A percentile compares a stretch with the other conserved stretches of the same genome.
These are phyloP conservation scores for Scartelaos histophorus DNA, from an alignment of 2,113 vertebrate species.

Conservation along the genomic window DNA sequence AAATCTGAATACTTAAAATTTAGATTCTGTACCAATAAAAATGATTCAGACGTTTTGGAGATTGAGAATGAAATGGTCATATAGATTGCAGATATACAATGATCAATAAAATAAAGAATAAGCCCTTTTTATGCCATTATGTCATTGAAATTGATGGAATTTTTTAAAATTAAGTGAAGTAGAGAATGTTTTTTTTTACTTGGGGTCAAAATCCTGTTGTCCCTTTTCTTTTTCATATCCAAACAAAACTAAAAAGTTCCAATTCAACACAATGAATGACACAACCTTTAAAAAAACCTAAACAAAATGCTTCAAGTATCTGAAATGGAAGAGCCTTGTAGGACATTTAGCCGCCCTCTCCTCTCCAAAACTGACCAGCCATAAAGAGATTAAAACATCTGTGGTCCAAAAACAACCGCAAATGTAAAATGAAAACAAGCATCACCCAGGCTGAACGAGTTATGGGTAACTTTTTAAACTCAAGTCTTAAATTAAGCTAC, in stretches of 20 bases:
- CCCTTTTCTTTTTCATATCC: slow-evolving; percentile 22
- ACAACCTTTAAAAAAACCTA: not conserved
- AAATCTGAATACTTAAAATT: not conserved
- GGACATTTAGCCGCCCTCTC: slow-evolving; percentile 24
- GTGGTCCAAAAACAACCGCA: slow-evolving; percentile 24
- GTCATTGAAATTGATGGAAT: not conserved
- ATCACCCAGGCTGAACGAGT: not conserved
- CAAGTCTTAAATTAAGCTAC: no score
- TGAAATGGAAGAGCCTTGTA: slow-evolving; percentile 52
- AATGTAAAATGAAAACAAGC: slow-evolving; percentile 7
- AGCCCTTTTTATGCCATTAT: not conserved
- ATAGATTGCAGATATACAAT: not conserved
- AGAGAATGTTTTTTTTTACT: not conserved
- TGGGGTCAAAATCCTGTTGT: not conserved
- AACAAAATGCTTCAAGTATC: slow-evolving; percentile 57
- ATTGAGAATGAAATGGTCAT: not conserved
- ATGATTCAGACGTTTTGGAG: not conserved
- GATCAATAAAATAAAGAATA: not conserved
- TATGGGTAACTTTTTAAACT: no score
- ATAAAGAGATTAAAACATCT: slow-evolving; percentile 24
- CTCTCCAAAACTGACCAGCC: slow-evolving; percentile 26
- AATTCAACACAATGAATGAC: not conserved
- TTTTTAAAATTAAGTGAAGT: no score
- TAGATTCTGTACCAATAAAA: not conserved
- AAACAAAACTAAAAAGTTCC: slow-evolving; percentile 6